A percentile compares a stretch with the other conserved stretches of the same genome.
These are phyloP conservation scores for Dinothrombium tinctorium DNA, from an alignment of 1,140 invertebrate genomes.

Conservation along the genomic window DNA sequence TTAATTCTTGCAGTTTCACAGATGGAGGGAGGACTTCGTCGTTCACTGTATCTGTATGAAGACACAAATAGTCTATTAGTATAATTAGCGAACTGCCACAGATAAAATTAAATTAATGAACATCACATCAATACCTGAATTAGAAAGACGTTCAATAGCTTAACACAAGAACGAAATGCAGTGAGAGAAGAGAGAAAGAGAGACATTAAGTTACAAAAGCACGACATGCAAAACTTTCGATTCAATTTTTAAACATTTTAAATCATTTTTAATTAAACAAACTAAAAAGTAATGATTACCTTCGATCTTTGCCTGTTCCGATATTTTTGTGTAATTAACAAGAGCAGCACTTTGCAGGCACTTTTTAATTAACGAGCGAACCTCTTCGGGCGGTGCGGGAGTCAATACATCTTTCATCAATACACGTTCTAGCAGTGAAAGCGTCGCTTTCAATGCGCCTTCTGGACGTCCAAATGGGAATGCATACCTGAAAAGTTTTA, in stretches of 20 bases:
- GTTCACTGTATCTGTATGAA: slow-evolving; percentile 3
- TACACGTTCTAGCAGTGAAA: slow-evolving; percentile 84
- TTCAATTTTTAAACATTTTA: background rate
- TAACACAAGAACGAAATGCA: too few species aligned
- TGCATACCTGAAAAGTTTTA: slow-evolving; percentile 28
- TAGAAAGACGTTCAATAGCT: too few species aligned
- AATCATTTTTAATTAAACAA: background rate
- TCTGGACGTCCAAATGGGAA: slow-evolving; percentile 97
- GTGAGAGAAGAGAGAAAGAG: too few species aligned
- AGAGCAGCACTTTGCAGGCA: slow-evolving; percentile 92
- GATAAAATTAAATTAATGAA: too few species aligned
- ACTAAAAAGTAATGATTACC: slow-evolving; percentile 28
- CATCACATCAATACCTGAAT: too few species aligned
- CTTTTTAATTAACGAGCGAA: slow-evolving; percentile 65
- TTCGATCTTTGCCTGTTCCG: slow-evolving; percentile 91
- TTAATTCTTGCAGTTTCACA: slow-evolving; percentile 84
- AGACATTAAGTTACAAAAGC: too few species aligned
- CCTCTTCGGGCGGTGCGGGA: slow-evolving; percentile 88
- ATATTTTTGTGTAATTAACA: slow-evolving; percentile 86
- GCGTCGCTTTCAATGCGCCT: slow-evolving; percentile 80
- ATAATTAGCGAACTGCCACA: too few species aligned
- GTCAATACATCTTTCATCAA: slow-evolving; percentile 97
- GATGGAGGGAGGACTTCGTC: slow-evolving; percentile 47
- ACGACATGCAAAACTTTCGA: too few species aligned
- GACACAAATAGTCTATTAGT: too few species aligned